Evolutionary conservation across 2,888 invertebrate species (phyloP).

Genomic region (Drosophila anomelani): DNA sequence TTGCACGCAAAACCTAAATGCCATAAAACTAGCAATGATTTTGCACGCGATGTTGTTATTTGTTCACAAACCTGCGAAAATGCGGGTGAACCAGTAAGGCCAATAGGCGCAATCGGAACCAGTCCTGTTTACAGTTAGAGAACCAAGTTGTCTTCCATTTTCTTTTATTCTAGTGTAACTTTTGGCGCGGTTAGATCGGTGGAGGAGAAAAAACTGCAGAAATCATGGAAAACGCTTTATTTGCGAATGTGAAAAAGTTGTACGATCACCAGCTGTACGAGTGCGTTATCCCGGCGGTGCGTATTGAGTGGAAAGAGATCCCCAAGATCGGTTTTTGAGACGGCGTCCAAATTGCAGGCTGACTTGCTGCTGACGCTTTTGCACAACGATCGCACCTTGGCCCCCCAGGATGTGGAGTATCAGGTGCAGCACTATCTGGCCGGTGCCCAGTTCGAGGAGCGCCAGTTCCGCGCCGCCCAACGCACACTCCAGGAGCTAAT

Average conservation of each 20-base stretch:
- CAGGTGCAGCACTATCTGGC: constrained; percentile 89
- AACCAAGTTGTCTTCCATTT: not conserved
- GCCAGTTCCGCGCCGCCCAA: constrained; percentile 89
- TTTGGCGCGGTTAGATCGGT: not conserved
- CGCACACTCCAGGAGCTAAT: constrained; percentile 86
- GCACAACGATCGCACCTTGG: constrained; percentile 86
- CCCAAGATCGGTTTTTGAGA: not conserved
- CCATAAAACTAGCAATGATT: not conserved
- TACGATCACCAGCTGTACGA: constrained; percentile 90
- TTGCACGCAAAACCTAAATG: not conserved
- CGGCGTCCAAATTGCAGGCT: constrained; percentile 86
- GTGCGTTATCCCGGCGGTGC: constrained; percentile 89
- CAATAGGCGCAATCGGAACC: not conserved
- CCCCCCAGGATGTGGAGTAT: constrained; percentile 87
- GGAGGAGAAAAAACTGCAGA: not conserved
- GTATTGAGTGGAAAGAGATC: constrained; percentile 47
- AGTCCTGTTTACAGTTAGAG: constrained; percentile 8
- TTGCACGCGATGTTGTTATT: too few species aligned
- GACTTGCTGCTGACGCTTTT: constrained; percentile 88
- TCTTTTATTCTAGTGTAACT: not conserved
- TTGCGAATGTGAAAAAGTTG: constrained; percentile 89
- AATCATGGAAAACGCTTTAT: constrained; percentile 86
- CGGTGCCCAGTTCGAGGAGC: constrained; percentile 88
- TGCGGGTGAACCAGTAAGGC: not conserved
- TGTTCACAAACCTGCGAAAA: not conserved